Base-by-base conservation (phyloP, 1,140 invertebrate species). In the Drosophila watanabei region DNA sequence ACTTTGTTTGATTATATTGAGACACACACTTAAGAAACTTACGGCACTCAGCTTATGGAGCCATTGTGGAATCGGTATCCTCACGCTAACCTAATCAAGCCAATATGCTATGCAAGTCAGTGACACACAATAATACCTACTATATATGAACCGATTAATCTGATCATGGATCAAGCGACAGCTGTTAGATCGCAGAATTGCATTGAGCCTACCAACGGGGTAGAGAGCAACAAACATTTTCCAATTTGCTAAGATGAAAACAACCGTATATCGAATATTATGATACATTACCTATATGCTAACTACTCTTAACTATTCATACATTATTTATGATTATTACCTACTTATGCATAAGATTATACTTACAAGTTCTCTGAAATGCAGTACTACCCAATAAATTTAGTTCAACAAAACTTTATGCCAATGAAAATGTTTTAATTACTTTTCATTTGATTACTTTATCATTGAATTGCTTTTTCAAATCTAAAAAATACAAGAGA, bases 331-430 rank as follows among this genome's bases (percentile, higher is more conserved):
- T 56, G 81, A 87, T 60, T 72, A 69, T 72, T 82, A 87, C 60
- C 43, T 73, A 87, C 60, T 45, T 87, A 90, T 86, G 82, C 79
- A 75, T 90, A 90, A 91, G 87, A 90, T 90, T 90, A 90, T 89
- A 89, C 68, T 45, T 68, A 71, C 66, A 75, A 76, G 75, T 83
- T 91, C 68, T 91, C 61, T 91, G 82, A 87, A 91, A 87, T 82
- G 83, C 81, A 91, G 82, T 91, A 92, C 88, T 90, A 92, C 92
- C 92, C 92, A 93, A 93, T 93, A 93, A 93, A 93, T 93, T 93
- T 93, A 93, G 92, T 92, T 93, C 83, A 91, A 92, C 77, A 92
- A 92, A 92, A 92, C 86, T 92, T 92, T 92, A 82, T 83, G 81
- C 65, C 84, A 84, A 91, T 82, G 85, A 82, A 91, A 91, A 84